phyloP scores from a whole-genome alignment of 2,888 invertebrate genomes.

The Cosmia trapezina region DNA sequence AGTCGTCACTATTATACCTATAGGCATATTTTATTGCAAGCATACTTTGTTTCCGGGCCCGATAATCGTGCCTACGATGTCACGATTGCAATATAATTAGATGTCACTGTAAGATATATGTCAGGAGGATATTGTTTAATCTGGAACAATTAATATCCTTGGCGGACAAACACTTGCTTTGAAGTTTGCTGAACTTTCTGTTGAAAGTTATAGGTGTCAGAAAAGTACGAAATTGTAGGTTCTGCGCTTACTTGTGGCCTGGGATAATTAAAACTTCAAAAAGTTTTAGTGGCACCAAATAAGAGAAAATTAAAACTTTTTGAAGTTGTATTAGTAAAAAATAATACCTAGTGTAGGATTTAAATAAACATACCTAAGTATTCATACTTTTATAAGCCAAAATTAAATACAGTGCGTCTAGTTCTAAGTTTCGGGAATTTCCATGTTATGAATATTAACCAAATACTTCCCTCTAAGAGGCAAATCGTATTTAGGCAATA shows the following conservation, averaged over 20 bases:
- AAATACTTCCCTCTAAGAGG: conserved; percentile 30
- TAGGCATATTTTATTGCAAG: conserved; percentile 58
- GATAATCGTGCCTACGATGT: conserved; percentile 37
- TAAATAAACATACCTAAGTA: neutral
- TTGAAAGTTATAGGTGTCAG: neutral
- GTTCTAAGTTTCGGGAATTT: neutral
- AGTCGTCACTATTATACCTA: conserved; percentile 58
- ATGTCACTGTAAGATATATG: conserved; percentile 19
- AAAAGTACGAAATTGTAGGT: neutral
- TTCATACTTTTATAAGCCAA: neutral
- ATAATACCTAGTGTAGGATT: neutral
- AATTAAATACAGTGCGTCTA: neutral
- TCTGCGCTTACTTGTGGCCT: neutral
- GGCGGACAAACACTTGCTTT: neutral
- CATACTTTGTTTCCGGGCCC: conserved; percentile 44
- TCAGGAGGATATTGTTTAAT: conserved; percentile 2
- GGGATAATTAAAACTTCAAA: neutral
- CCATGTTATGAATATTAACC: neutral
- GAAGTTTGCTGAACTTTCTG: neutral
- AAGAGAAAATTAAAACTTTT: neutral
- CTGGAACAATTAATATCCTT: neutral
- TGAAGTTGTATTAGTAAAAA: neutral
- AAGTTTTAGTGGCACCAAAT: too few species aligned
- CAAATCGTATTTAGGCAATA: conserved; percentile 28
- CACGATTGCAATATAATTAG: conserved; percentile 53